Evolutionary conservation across 2,888 invertebrate genomes (phyloP).

Genomic region (Parnassius glacialis): DNA sequence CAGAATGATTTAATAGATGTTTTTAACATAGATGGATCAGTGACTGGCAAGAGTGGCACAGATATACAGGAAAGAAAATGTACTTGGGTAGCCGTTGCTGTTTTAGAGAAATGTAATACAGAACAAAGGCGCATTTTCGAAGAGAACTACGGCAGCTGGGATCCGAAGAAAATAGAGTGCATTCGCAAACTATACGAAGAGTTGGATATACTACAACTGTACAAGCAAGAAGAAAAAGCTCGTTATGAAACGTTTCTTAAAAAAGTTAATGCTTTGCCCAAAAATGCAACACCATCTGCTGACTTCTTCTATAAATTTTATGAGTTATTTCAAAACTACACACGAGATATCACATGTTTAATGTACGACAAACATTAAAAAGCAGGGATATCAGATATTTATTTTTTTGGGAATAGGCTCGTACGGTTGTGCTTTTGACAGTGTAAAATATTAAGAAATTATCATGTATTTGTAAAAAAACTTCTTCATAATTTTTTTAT

Average conservation of each 20-base stretch:
- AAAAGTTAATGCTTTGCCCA: constrained; percentile 6
- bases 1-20: constrained; percentile 93
- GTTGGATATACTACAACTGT: constrained; percentile 84
- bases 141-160: constrained; percentile 85
- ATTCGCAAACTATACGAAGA: constrained; percentile 72
- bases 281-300: constrained; percentile 4
- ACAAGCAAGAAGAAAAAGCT: constrained; percentile 50
- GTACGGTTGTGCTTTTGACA: too few species aligned
- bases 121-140: constrained; percentile 76
- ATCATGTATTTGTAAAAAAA: too few species aligned
- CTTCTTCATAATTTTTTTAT: too few species aligned
- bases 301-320: constrained; percentile 7
- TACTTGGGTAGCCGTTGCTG: constrained; percentile 93
- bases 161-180: constrained; percentile 80
- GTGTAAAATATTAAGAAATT: too few species aligned
- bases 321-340: constrained; percentile 6
- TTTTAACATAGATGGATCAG: constrained; percentile 86
- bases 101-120: constrained; percentile 85
- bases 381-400: too few species aligned
- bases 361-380: background rate
- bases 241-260: constrained; percentile 1
- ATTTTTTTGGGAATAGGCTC: too few species aligned
- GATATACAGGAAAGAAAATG: constrained; percentile 97
- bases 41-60: constrained; percentile 92
- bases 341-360: constrained; percentile 1